Evolutionary conservation across 2,797 vertebrate species (phyloP), one percentile per base, ranked within the genome.

Genomic region (Paratrypauchen microcephalus): DNA sequence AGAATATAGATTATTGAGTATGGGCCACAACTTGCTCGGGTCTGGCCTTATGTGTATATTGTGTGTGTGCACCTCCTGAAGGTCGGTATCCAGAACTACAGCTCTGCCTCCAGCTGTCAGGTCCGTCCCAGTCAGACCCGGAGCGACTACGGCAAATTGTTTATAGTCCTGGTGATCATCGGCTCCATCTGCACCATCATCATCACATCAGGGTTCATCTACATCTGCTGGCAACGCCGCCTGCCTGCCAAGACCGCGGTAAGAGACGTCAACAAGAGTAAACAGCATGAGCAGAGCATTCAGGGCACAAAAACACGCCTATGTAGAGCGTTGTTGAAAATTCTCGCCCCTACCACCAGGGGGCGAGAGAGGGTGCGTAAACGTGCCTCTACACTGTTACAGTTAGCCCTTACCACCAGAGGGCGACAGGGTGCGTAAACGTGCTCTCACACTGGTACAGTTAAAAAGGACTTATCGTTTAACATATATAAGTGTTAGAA

Each of bases 191-290:
- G 97, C n/a, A 94, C 96, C 84, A 89, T 97, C 90, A 97, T 99
- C 89, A 99, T 99, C n/a, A 92, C 95, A 0, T 90, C 97, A 1
- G 96, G 97, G 26, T 92, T 98, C 72, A 94, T 97, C 69, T 99
- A 99, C 82, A 98, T 99, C 89, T 99, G 96, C 91, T 99, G 97
- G 97, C 96, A 98, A 86, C 94, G 94, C 6, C 94, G 95, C 5
- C 86, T 96, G 60, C 96, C 96, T 39, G 95, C 95, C 61, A 99
- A 98, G 86, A 97, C 96, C 26, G 94, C 95, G 92, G 97, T 98
- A 71, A 73, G 90, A 63, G 5, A 47, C 2, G 12, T 7, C 21
- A 41, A n/a, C 32, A 32, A 6, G 32, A 32, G 32, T 32, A 32
- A 6, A 32, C 3, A 32, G 32, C 32, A 8, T 9, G 32, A 36